Conservation (phyloP, 2,888 invertebrate genomes). For the Peribatodes rhomboidaria region DNA sequence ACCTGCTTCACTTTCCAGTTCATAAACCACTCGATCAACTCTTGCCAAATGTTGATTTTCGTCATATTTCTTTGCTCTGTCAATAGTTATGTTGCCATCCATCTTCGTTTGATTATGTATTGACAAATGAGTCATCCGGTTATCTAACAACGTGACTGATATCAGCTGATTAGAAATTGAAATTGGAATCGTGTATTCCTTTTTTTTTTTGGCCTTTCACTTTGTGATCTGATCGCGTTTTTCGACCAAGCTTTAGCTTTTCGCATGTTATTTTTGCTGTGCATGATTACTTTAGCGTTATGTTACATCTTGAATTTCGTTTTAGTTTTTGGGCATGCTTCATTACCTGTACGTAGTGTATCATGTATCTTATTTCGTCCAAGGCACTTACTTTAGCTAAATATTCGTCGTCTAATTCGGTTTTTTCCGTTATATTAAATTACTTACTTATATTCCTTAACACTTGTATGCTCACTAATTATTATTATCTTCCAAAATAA, state of each 20-base stretch:
- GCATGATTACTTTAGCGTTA: background rate
- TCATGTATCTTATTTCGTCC: too few relatives aligned
- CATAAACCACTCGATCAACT: constrained; percentile 37
- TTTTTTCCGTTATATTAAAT: too few relatives aligned
- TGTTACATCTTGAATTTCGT: background rate
- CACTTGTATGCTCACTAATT: too few relatives aligned
- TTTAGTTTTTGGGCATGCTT: too few relatives aligned
- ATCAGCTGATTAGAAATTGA: constrained; percentile 26
- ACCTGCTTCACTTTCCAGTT: constrained; percentile 40
- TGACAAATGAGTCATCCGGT: constrained; percentile 39
- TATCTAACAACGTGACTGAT: constrained; percentile 33
- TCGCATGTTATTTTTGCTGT: background rate
- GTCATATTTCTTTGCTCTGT: constrained; percentile 35
- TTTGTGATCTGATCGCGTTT: constrained; percentile 10
- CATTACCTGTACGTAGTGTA: too few relatives aligned
- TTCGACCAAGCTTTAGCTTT: constrained; percentile 1
- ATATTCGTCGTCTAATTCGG: too few relatives aligned
- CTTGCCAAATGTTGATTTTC: constrained; percentile 36
- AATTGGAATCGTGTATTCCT: constrained; percentile 26
- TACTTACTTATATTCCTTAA: too few relatives aligned
- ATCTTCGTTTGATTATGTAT: constrained; percentile 37
- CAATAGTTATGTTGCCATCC: constrained; percentile 29
- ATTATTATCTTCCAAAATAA: too few relatives aligned
- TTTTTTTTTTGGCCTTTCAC: constrained; percentile 25
- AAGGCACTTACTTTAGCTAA: too few relatives aligned